Evolutionary conservation across 2,113 vertebrate genomes (phyloP).

Genomic region (Rhodinocichla rosea): DNA sequence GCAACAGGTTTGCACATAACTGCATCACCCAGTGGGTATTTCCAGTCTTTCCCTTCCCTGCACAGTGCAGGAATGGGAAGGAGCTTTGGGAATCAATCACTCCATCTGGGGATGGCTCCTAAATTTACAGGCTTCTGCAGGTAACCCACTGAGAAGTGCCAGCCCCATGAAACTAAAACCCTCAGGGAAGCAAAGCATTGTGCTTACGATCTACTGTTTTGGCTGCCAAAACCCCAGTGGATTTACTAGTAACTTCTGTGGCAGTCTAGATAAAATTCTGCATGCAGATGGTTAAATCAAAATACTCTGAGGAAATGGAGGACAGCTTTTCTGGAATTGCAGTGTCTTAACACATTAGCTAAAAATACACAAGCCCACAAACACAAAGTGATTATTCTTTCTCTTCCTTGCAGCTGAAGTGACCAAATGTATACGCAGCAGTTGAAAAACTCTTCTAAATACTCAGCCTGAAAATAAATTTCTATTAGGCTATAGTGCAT

Average conservation of each 20-base stretch:
- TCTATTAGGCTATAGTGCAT: background rate
- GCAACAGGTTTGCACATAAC: background rate
- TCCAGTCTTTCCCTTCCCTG: background rate
- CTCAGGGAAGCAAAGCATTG: background rate
- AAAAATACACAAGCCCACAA: background rate
- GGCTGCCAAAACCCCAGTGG: background rate
- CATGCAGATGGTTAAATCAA: background rate
- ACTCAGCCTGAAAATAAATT: background rate
- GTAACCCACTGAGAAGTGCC: background rate
- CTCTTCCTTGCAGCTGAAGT: background rate
- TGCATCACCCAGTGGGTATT: background rate
- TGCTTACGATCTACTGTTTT: background rate
- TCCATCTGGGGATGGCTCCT: background rate
- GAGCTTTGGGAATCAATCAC: background rate
- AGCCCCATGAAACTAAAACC: background rate
- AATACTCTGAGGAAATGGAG: background rate
- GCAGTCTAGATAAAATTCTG: background rate
- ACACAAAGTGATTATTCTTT: background rate
- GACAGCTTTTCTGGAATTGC: conserved; percentile 1
- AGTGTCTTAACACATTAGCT: conserved; percentile 4
- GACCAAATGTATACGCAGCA: background rate
- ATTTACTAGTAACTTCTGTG: background rate
- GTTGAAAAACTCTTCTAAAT: background rate
- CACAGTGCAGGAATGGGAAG: background rate
- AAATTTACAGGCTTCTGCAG: background rate